Conservation (phyloP, 2,888 invertebrate genomes). For the Drosophila atripex region DNA sequence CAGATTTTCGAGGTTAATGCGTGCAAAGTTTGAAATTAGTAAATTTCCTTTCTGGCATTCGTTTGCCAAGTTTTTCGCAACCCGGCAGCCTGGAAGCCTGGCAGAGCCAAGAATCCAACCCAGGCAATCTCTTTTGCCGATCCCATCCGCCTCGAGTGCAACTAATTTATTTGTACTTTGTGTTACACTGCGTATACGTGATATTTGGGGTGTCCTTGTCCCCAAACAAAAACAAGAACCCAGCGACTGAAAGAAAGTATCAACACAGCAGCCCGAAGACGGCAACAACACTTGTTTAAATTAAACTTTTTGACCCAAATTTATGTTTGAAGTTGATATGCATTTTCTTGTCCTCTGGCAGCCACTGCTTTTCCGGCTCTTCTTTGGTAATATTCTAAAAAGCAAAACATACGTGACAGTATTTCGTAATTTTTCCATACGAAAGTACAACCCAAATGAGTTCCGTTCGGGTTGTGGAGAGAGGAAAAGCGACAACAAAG, state of each 20-base stretch:
- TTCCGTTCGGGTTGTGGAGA: constrained; percentile 57
- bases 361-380: constrained; percentile 3
- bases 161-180: constrained; percentile 80
- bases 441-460: constrained; percentile 63
- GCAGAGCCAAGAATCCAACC: neutral
- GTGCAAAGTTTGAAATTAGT: constrained; percentile 78
- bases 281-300: constrained; percentile 73
- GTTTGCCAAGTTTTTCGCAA: constrained; percentile 45
- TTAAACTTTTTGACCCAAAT: constrained; percentile 77
- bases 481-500: constrained; percentile 34
- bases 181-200: constrained; percentile 72
- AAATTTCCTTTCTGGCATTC: constrained; percentile 70
- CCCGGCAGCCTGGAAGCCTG: constrained; percentile 7
- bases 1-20: constrained; percentile 79
- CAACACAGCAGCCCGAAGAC: constrained; percentile 56
- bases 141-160: constrained; percentile 60
- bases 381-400: constrained; percentile 71
- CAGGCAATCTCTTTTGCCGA: constrained; percentile 18
- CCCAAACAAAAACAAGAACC: constrained; percentile 37
- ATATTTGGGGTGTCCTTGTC: constrained; percentile 42
- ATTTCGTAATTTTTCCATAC: constrained; percentile 67
- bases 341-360: constrained; percentile 50
- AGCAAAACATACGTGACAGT: constrained; percentile 77
- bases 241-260: constrained; percentile 18
- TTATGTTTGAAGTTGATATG: constrained; percentile 78